A percentile compares a stretch with the other conserved stretches of the same genome.
phyloP scores from a whole-genome alignment of 2,113 vertebrate genomes.

The Petromus typicus region DNA sequence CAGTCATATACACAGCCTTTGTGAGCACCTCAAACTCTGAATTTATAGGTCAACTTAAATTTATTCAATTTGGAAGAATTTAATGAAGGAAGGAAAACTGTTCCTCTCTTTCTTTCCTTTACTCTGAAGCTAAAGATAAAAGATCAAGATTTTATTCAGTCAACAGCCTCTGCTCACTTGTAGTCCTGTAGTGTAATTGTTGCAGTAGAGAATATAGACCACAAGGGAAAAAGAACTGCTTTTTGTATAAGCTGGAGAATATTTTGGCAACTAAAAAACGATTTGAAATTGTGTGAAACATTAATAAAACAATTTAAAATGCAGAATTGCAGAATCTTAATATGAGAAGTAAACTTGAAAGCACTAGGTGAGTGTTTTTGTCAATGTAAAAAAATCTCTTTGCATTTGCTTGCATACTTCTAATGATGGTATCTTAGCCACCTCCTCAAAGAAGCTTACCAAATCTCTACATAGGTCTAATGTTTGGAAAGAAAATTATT shows the following conservation, averaged over 20 bases:
- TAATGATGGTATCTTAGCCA: constrained; percentile 1
- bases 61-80: background rate
- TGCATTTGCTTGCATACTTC: background rate
- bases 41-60: constrained; percentile 31
- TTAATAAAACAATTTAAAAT: constrained; percentile 27
- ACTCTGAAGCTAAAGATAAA: constrained; percentile 49
- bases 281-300: constrained; percentile 37
- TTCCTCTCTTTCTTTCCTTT: constrained; percentile 13
- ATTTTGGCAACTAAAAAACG: background rate
- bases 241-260: constrained; percentile 23
- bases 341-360: background rate
- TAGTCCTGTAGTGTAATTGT: background rate
- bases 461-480: constrained; percentile 20
- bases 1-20: background rate
- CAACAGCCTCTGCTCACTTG: constrained; percentile 42
- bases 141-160: background rate
- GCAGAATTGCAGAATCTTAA: background rate
- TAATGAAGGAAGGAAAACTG: constrained; percentile 18
- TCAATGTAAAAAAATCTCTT: background rate
- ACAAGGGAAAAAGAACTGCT: background rate
- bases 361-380: background rate
- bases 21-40: background rate
- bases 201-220: background rate
- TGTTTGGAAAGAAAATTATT: constrained; percentile 14
- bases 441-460: constrained; percentile 12